phyloP scores from a whole-genome alignment of 2,113 vertebrate genomes.

The Ctenodactylus gundi region DNA sequence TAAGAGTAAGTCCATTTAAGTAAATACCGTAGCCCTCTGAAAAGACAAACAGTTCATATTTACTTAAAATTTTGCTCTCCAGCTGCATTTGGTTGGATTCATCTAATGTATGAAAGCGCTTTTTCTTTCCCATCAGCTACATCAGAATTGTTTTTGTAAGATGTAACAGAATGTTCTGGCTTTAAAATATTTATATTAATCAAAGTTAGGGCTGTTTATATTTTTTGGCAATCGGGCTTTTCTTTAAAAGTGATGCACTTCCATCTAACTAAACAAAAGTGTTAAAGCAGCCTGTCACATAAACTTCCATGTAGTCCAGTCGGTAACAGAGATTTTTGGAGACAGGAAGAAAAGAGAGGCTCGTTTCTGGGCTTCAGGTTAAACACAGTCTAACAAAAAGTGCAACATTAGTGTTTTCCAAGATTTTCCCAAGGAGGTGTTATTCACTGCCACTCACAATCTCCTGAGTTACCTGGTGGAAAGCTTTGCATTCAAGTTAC shows the following conservation, averaged over 20 bases:
- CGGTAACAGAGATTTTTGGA: slow-evolving; percentile 77
- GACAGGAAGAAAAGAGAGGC: slow-evolving; percentile 21
- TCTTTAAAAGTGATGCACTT: slow-evolving; percentile 87
- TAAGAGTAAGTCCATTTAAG: slow-evolving; percentile 67
- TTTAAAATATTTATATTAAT: slow-evolving; percentile 91
- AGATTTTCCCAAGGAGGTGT: slow-evolving; percentile 55
- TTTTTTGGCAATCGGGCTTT: slow-evolving; percentile 86
- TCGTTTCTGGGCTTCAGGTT: slow-evolving; percentile 39
- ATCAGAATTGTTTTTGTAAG: slow-evolving; percentile 83
- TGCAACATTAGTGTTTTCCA: not conserved
- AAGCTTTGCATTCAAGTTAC: slow-evolving; percentile 16
- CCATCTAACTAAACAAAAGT: slow-evolving; percentile 87
- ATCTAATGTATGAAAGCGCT: slow-evolving; percentile 77
- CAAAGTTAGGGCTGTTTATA: slow-evolving; percentile 86
- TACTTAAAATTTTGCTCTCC: slow-evolving; percentile 81
- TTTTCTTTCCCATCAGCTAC: slow-evolving; percentile 79
- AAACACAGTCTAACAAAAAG: slow-evolving; percentile 55
- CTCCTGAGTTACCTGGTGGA: slow-evolving; percentile 13
- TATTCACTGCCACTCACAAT: slow-evolving; percentile 38
- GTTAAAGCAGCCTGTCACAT: slow-evolving; percentile 85
- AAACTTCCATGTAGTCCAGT: slow-evolving; percentile 83
- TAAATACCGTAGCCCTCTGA: slow-evolving; percentile 62
- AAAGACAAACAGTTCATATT: slow-evolving; percentile 78
- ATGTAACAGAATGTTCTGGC: slow-evolving; percentile 84
- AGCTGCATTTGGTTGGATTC: slow-evolving; percentile 77